These are phyloP conservation scores for Anoura caudifer DNA, from an alignment of 2,113 vertebrate genomes.

Conservation along the genomic window DNA sequence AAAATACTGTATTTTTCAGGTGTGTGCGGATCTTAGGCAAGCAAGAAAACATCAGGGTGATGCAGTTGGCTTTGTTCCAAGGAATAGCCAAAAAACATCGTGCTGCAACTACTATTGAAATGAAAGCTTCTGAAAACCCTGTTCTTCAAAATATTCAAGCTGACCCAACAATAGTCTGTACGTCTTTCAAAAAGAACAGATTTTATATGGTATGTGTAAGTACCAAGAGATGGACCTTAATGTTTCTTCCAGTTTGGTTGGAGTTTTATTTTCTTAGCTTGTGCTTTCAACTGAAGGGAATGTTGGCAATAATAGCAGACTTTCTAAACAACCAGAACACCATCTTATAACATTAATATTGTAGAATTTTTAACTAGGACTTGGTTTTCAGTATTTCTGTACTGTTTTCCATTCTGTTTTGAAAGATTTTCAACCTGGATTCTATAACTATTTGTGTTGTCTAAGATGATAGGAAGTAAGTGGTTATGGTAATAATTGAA, in stretches of 20 bases:
- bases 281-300: conserved; percentile 1
- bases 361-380: conserved; percentile 51
- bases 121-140: conserved; percentile 98
- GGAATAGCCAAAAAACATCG: conserved; percentile 90
- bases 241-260: not conserved
- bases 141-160: conserved; percentile 90
- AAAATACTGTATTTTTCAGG: conserved; percentile 77
- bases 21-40: conserved; percentile 98
- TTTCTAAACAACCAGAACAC: conserved; percentile 31
- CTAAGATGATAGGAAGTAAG: conserved; percentile 14
- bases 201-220: conserved; percentile 92
- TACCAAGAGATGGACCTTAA: conserved; percentile 1
- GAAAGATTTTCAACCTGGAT: conserved; percentile 24
- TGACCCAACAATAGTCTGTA: conserved; percentile 96
- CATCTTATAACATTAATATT: conserved; percentile 32
- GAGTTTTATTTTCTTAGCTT: conserved; percentile 23
- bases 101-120: conserved; percentile 94
- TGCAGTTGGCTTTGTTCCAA: conserved; percentile 94
- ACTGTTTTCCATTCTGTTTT: conserved; percentile 30
- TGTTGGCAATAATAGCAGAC: not conserved
- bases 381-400: conserved; percentile 29
- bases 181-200: conserved; percentile 97
- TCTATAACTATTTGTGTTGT: conserved; percentile 30
- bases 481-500: conserved; percentile 12
- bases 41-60: conserved; percentile 96